Percentiles rank a stretch among this genome's conserved stretches.
Conservation (phyloP, 2,888 invertebrate species). For the Leucozona laternaria region DNA sequence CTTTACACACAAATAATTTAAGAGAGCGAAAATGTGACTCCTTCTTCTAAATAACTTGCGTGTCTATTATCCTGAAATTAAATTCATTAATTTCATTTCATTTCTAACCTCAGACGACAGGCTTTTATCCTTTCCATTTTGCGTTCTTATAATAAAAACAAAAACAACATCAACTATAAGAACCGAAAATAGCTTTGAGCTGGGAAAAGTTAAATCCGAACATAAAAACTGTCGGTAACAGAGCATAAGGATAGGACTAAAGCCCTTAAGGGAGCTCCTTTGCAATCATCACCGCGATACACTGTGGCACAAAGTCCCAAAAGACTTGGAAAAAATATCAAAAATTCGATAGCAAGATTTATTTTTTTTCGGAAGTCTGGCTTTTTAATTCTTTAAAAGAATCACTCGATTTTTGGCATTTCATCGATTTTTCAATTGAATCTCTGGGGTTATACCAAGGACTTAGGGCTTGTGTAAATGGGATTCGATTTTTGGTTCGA, state of each 20-base stretch:
- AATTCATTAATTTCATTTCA: constrained; percentile 73
- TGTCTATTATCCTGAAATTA: constrained; percentile 69
- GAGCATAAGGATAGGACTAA: constrained; percentile 10
- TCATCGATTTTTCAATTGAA: no score
- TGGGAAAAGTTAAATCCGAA: constrained; percentile 23
- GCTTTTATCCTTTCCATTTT: neutral
- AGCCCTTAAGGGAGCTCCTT: constrained; percentile 23
- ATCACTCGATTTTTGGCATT: no score
- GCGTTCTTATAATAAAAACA: neutral
- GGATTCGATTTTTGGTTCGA: no score
- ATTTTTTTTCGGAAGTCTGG: no score
- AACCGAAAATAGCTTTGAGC: constrained; percentile 12
- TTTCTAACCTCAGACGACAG: constrained; percentile 62
- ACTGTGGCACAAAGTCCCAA: neutral
- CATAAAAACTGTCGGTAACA: constrained; percentile 50
- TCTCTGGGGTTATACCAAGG: no score
- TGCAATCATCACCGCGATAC: neutral
- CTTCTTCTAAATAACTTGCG: constrained; percentile 21
- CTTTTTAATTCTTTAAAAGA: no score
- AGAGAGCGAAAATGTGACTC: neutral
- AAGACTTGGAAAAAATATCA: neutral
- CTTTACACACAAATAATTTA: neutral
- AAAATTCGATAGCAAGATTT: neutral
- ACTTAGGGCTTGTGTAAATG: no score
- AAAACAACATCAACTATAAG: neutral